Percentiles rank a stretch among this genome's conserved stretches.
Conservation (phyloP, 2,797 vertebrate species). For the Sphaeramia orbicularis region DNA sequence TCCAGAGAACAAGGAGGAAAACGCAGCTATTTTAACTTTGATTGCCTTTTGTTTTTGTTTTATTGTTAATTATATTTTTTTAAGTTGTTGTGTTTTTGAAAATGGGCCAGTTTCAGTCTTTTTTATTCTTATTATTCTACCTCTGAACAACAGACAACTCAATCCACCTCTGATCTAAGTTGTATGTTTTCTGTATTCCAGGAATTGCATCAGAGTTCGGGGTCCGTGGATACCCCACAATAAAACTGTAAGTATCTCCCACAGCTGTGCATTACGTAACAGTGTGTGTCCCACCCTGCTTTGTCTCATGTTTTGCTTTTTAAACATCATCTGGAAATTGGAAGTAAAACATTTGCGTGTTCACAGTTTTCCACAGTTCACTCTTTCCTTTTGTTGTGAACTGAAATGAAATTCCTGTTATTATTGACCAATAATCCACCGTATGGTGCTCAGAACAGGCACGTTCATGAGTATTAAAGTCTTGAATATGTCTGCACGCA, state of each 20-base stretch:
- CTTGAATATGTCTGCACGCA: not conserved
- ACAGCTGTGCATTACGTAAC: not conserved
- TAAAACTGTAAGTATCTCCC: slow-evolving; percentile 95
- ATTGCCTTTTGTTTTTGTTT: too few relatives aligned
- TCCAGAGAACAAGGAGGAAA: too few relatives aligned
- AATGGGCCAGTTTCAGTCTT: too few relatives aligned
- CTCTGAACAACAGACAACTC: too few relatives aligned
- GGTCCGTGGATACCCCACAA: slow-evolving; percentile 97
- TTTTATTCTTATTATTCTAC: too few relatives aligned
- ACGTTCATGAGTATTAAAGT: not conserved
- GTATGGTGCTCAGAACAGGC: too few relatives aligned
- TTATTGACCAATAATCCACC: too few relatives aligned
- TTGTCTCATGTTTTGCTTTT: not conserved
- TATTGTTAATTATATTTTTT: too few relatives aligned
- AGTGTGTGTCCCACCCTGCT: not conserved
- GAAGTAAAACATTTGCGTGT: too few relatives aligned
- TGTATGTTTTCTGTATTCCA: slow-evolving; percentile 74
- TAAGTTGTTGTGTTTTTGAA: too few relatives aligned
- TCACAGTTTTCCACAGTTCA: not conserved
- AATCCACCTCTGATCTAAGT: not conserved
- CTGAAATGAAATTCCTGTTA: too few relatives aligned
- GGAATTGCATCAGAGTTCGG: slow-evolving; percentile 97
- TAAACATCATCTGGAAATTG: not conserved
- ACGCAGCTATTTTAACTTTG: too few relatives aligned
- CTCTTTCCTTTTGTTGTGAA: not conserved